Conservation (phyloP, 2,113 vertebrate genomes). For the Galeopterus variegatus region DNA sequence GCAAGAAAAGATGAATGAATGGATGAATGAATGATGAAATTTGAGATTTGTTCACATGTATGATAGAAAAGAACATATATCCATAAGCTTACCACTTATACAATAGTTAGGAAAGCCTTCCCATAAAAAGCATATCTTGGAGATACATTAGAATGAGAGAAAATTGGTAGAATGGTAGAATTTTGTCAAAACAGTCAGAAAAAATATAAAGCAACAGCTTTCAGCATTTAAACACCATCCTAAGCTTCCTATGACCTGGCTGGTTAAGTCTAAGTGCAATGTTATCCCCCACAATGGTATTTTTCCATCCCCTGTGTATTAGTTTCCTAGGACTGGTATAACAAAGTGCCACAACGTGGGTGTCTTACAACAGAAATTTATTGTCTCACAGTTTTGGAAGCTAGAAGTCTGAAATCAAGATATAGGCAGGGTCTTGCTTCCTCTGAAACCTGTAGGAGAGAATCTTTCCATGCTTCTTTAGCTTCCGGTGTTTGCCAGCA, state of each 20-base stretch:
- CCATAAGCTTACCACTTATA: neutral
- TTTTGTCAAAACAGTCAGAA: slow-evolving; percentile 20
- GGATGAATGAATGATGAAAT: neutral
- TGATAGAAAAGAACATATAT: neutral
- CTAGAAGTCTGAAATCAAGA: neutral
- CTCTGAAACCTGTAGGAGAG: slow-evolving; percentile 6
- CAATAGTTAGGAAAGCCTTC: neutral
- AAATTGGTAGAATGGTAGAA: neutral
- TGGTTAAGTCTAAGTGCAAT: neutral
- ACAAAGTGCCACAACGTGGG: neutral
- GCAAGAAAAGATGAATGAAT: neutral
- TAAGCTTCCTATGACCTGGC: neutral
- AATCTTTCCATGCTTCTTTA: neutral
- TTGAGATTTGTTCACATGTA: slow-evolving; percentile 20
- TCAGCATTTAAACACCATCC: neutral
- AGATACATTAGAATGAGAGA: neutral
- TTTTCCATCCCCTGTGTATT: neutral
- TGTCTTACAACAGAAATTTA: neutral
- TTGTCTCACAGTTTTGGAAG: neutral
- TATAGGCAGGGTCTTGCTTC: neutral
- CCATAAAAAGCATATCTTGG: neutral
- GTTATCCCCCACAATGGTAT: neutral
- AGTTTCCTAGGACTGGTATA: neutral
- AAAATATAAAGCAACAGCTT: neutral
- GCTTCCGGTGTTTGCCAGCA: neutral